These are phyloP conservation scores for Tangara arthus DNA, from an alignment of 2,797 vertebrate species.

Conservation along the genomic window DNA sequence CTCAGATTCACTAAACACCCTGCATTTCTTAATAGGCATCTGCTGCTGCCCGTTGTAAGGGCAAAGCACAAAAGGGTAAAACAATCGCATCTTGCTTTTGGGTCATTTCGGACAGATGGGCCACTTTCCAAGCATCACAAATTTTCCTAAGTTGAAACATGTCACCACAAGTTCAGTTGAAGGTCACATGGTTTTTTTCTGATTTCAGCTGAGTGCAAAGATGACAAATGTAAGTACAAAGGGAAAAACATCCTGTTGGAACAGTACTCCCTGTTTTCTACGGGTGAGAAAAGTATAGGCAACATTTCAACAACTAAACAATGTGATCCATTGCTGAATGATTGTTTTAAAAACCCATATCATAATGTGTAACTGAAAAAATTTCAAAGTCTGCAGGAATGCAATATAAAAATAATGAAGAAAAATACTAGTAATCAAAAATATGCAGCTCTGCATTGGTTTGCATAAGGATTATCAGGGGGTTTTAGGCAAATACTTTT, in stretches of 20 bases:
- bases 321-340: background rate
- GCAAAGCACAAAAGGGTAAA: background rate
- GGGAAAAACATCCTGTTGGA: slow-evolving; percentile 53
- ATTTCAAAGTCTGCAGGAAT: background rate
- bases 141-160: background rate
- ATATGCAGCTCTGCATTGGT: background rate
- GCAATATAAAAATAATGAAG: background rate
- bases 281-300: background rate
- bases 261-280: slow-evolving; percentile 48
- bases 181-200: background rate
- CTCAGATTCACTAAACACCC: fast-evolving
- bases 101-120: slow-evolving; percentile 26
- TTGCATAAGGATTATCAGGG: background rate
- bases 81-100: background rate
- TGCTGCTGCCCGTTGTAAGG: background rate
- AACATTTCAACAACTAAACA: slow-evolving; percentile 31
- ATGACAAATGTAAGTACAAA: slow-evolving; percentile 40
- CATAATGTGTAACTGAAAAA: background rate
- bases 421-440: background rate
- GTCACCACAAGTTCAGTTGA: background rate
- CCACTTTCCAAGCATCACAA: slow-evolving; percentile 27
- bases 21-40: background rate
- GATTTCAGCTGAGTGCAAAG: background rate
- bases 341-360: background rate
- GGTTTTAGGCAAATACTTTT: background rate